Conservation (phyloP, 2,113 vertebrate genomes). For the Syngnathoides biaculeatus region DNA sequence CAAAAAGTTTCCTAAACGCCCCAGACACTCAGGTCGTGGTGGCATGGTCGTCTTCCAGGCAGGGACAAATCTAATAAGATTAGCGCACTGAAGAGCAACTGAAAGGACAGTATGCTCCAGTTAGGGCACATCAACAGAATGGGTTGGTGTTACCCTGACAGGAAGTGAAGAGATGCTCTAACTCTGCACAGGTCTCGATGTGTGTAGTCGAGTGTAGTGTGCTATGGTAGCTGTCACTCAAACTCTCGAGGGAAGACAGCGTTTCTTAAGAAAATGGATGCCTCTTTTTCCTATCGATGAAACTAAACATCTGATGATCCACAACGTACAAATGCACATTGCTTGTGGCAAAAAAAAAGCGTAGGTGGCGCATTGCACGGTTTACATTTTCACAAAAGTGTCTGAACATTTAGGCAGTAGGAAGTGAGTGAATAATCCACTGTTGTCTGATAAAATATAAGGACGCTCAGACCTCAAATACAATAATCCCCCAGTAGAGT, state of each 20-base stretch:
- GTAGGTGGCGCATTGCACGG: background rate
- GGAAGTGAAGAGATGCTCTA: slow-evolving; percentile 14
- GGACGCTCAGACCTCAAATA: no score
- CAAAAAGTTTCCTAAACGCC: slow-evolving; percentile 26
- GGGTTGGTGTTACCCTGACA: slow-evolving; percentile 13
- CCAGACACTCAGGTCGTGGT: slow-evolving; percentile 37
- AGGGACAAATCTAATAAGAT: slow-evolving; percentile 55
- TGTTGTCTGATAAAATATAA: no score
- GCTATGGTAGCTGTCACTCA: background rate
- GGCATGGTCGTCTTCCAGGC: slow-evolving; percentile 35
- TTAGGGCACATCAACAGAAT: slow-evolving; percentile 19
- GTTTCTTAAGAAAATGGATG: background rate
- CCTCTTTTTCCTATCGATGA: background rate
- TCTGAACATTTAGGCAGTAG: background rate
- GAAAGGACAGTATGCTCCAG: slow-evolving; percentile 15
- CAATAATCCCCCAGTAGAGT: no score
- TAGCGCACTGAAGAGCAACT: slow-evolving; percentile 29
- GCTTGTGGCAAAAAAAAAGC: background rate
- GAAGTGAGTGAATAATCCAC: no score
- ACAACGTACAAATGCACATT: background rate
- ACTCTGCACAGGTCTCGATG: slow-evolving; percentile 1
- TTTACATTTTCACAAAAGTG: background rate
- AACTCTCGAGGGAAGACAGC: background rate
- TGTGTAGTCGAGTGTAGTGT: background rate
- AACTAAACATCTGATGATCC: background rate